These are phyloP conservation scores for Molossus alvarezi DNA, from an alignment of 2,797 vertebrate species.

Conservation along the genomic window DNA sequence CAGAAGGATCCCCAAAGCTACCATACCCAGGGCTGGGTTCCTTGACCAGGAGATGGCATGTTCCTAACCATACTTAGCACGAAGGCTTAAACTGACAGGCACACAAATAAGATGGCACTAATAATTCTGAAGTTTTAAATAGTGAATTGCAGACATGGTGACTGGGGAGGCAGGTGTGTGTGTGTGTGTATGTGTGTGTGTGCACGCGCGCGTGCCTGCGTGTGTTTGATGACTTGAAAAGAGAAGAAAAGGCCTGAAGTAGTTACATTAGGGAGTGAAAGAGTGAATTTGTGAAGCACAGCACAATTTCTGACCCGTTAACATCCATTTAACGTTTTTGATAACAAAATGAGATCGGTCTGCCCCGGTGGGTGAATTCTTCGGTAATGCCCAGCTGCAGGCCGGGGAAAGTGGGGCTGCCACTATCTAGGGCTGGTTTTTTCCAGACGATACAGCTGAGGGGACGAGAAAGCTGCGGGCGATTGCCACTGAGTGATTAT, in stretches of 20 bases:
- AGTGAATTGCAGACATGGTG: neutral
- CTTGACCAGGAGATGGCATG: neutral
- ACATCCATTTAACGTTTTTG: neutral
- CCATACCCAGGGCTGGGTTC: too few relatives aligned
- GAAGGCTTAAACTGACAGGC: neutral
- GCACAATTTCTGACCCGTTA: neutral
- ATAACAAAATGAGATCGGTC: neutral
- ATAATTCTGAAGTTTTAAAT: neutral
- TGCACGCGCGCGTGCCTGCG: too few relatives aligned
- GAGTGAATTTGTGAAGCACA: neutral
- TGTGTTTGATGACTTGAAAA: neutral
- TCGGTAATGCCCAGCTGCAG: neutral
- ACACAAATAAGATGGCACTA: neutral
- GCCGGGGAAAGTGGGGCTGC: neutral
- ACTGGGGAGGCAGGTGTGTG: too few relatives aligned
- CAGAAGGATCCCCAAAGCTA: fast-evolving
- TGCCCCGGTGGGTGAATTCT: neutral
- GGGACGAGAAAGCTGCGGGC: too few relatives aligned
- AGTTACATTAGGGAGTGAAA: neutral
- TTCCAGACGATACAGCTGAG: neutral
- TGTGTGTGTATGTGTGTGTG: too few relatives aligned
- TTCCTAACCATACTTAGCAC: neutral
- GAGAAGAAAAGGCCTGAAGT: neutral
- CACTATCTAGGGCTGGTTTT: neutral
- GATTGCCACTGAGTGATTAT: neutral